phyloP scores from a whole-genome alignment of 2,888 invertebrate species.

The Thecocarcelia acutangulata region DNA sequence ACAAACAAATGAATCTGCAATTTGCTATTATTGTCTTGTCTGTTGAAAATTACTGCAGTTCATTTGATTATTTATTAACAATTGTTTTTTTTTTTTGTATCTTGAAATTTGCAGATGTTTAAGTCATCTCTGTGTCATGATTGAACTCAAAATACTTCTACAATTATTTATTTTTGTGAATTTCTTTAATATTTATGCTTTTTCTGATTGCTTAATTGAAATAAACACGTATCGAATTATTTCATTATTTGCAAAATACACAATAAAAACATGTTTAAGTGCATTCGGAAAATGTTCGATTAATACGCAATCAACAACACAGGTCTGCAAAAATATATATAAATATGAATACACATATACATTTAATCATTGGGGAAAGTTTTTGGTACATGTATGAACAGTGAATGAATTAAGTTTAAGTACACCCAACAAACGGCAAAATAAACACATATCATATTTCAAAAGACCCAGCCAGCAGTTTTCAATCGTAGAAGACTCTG shows the following conservation, averaged over 20 bases:
- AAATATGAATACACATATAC: too few species aligned
- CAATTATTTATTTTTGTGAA: constrained; percentile 24
- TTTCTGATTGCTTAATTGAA: constrained; percentile 38
- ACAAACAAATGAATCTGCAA: not conserved
- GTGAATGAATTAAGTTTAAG: too few species aligned
- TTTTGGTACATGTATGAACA: too few species aligned
- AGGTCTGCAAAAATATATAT: not conserved
- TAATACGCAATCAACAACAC: constrained; percentile 7
- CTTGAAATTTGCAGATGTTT: constrained; percentile 35
- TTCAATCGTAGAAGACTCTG: too few species aligned
- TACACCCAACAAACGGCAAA: too few species aligned
- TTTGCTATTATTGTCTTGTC: not conserved
- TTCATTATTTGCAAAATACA: constrained; percentile 16
- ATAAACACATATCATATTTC: too few species aligned
- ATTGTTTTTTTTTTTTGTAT: not conserved
- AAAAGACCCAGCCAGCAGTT: too few species aligned
- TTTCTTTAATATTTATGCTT: not conserved
- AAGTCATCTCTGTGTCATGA: constrained; percentile 34
- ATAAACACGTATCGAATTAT: constrained; percentile 37
- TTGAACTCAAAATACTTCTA: constrained; percentile 27
- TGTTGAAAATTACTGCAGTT: constrained; percentile 6
- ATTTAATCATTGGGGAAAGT: too few species aligned
- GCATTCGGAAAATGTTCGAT: not conserved
- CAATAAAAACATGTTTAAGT: constrained; percentile 2
- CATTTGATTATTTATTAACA: constrained; percentile 1